phyloP scores from a whole-genome alignment of 2,113 vertebrate species.

The Orientallactaga bullata region DNA sequence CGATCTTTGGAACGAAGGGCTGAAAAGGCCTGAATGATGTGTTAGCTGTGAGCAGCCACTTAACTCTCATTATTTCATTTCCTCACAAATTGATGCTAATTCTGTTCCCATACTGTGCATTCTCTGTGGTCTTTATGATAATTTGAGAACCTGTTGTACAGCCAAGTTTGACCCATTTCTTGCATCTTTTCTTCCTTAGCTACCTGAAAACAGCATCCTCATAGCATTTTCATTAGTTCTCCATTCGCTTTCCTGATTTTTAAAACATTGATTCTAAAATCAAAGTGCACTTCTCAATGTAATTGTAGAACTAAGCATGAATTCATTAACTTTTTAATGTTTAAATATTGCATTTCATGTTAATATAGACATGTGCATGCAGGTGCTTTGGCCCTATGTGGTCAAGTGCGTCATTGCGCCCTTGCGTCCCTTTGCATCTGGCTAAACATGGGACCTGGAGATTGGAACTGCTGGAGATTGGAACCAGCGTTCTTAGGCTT shows the following conservation, averaged over 20 bases:
- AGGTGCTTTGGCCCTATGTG: not conserved
- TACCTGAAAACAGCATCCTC: not conserved
- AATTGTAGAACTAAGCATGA: slow-evolving; percentile 21
- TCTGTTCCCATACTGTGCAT: slow-evolving; percentile 26
- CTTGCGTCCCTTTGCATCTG: no score
- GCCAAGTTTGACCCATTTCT: not conserved
- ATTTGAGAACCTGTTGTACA: slow-evolving; percentile 37
- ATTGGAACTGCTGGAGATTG: no score
- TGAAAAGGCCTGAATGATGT: not conserved
- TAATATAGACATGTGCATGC: not conserved
- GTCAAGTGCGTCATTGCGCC: no score
- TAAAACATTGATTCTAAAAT: slow-evolving; percentile 55
- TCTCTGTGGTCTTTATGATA: not conserved
- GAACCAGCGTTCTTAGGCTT: no score
- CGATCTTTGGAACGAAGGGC: slow-evolving; percentile 22
- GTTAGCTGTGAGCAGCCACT: slow-evolving; percentile 42
- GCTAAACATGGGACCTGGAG: no score
- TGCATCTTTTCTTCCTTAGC: not conserved
- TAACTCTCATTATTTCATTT: slow-evolving; percentile 61
- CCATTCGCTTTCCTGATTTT: not conserved
- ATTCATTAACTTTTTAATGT: not conserved
- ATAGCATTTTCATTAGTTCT: slow-evolving; percentile 30
- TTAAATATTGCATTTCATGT: slow-evolving; percentile 58
- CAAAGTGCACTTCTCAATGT: not conserved
- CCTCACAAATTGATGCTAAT: slow-evolving; percentile 49